Evolutionary conservation across 1,140 invertebrate species (phyloP).

Genomic region (Cydia fagiglandana): DNA sequence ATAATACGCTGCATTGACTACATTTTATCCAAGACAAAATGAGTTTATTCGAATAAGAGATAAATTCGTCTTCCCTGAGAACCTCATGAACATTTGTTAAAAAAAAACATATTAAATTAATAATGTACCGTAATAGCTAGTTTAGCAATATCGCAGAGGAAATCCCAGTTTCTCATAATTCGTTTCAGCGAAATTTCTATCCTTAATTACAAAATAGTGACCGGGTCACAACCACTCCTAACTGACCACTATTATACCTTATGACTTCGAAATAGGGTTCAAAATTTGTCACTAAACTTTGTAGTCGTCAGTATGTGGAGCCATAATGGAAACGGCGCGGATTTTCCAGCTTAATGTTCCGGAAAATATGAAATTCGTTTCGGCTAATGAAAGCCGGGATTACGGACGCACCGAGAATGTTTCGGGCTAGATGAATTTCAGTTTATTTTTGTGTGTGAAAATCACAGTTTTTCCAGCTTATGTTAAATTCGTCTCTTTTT

Average conservation of each 20-base stretch:
- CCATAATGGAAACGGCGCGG: constrained; percentile 3
- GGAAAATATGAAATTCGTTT: constrained; percentile 18
- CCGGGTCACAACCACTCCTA: neutral
- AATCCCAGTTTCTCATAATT: neutral
- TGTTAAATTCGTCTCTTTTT: neutral
- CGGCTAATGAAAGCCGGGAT: constrained; percentile 5
- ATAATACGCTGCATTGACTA: too few species aligned
- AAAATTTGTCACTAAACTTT: too few species aligned
- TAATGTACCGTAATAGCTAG: too few species aligned
- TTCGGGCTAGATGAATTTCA: neutral
- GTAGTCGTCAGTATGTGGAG: neutral
- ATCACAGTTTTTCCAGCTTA: neutral
- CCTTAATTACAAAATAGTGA: neutral
- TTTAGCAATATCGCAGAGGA: too few species aligned
- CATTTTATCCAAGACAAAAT: too few species aligned
- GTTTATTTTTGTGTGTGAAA: neutral
- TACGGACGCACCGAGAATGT: neutral
- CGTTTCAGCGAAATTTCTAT: neutral
- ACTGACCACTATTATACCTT: too few species aligned
- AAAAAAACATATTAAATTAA: too few species aligned
- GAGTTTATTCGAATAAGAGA: too few species aligned
- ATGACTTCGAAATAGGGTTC: too few species aligned
- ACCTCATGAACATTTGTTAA: too few species aligned
- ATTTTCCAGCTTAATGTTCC: neutral
- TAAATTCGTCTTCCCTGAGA: too few species aligned